Percentiles rank a stretch among this genome's conserved stretches.
Evolutionary conservation across 2,113 vertebrate genomes (phyloP).

Genomic region (Phalacrocorax pelagicus): DNA sequence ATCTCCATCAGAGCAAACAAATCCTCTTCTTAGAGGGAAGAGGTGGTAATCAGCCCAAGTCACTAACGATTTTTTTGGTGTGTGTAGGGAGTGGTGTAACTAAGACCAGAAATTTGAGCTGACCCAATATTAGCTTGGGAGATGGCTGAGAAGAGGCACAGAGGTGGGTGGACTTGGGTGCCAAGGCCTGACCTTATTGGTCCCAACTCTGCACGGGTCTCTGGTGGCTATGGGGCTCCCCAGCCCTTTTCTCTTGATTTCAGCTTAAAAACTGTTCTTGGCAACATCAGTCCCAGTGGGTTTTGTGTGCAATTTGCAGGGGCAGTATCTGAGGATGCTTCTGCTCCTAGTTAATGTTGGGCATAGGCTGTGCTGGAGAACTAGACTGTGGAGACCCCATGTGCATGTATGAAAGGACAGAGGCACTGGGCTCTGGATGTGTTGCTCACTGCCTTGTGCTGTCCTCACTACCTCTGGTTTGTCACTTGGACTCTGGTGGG

Average conservation of each 20-base stretch:
- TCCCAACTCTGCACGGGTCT: not conserved
- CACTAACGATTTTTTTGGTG: not conserved
- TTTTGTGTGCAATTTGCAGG: not conserved
- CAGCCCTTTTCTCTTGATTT: not conserved
- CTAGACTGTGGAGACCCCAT: not conserved
- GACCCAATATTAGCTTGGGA: not conserved
- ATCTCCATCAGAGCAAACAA: not conserved
- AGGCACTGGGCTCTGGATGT: rapidly evolving
- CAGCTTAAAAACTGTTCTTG: not conserved
- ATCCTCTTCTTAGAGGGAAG: not conserved
- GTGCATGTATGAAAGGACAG: not conserved
- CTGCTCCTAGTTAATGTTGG: not conserved
- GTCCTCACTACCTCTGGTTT: not conserved
- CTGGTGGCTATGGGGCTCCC: not conserved
- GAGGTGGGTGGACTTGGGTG: not conserved
- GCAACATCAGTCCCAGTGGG: too few relatives aligned
- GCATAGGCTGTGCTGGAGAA: not conserved
- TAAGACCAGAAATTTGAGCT: not conserved
- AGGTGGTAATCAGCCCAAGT: not conserved
- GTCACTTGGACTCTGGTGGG: not conserved
- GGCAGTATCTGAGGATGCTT: not conserved
- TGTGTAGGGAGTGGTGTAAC: rapidly evolving
- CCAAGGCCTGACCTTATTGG: not conserved
- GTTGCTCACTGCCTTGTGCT: not conserved
- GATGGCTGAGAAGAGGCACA: not conserved